These are phyloP conservation scores for Acrobasis repandana DNA, from an alignment of 2,888 invertebrate species.

Conservation along the genomic window DNA sequence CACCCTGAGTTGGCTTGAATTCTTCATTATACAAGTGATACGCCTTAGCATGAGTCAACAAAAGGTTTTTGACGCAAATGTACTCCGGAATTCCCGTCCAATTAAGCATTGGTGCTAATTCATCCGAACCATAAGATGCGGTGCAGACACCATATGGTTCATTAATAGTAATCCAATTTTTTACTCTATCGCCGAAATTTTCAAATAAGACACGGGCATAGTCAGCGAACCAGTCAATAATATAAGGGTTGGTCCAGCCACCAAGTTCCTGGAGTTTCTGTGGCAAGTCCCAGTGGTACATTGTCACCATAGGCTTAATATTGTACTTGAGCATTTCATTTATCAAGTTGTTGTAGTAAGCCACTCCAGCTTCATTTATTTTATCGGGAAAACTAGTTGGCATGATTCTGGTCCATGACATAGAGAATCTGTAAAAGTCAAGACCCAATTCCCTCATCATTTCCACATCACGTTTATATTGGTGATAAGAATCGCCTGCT, in stretches of 20 bases:
- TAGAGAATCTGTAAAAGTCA: constrained; percentile 76
- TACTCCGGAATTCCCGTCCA: constrained; percentile 69
- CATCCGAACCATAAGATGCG: constrained; percentile 61
- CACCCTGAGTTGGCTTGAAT: constrained; percentile 45
- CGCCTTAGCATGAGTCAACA: constrained; percentile 78
- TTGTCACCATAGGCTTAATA: constrained; percentile 82
- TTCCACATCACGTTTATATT: constrained; percentile 76
- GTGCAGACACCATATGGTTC: constrained; percentile 66
- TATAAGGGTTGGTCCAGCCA: constrained; percentile 66
- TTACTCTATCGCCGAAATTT: constrained; percentile 68
- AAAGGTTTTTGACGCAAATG: constrained; percentile 66
- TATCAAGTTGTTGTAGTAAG: constrained; percentile 85
- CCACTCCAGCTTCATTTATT: constrained; percentile 82
- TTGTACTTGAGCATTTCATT: constrained; percentile 81
- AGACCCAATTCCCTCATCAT: constrained; percentile 63
- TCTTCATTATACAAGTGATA: constrained; percentile 58
- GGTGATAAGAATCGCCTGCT: constrained; percentile 81
- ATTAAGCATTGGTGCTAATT: constrained; percentile 52
- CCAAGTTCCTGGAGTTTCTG: constrained; percentile 74
- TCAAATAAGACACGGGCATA: constrained; percentile 65
- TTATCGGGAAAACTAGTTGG: constrained; percentile 75
- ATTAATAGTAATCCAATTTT: constrained; percentile 82
- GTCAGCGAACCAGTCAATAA: constrained; percentile 66
- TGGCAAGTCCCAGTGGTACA: constrained; percentile 79
- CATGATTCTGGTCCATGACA: constrained; percentile 85